Evolutionary conservation across 2,797 vertebrate species (phyloP).

Genomic region (Craterocephalus amniculus): DNA sequence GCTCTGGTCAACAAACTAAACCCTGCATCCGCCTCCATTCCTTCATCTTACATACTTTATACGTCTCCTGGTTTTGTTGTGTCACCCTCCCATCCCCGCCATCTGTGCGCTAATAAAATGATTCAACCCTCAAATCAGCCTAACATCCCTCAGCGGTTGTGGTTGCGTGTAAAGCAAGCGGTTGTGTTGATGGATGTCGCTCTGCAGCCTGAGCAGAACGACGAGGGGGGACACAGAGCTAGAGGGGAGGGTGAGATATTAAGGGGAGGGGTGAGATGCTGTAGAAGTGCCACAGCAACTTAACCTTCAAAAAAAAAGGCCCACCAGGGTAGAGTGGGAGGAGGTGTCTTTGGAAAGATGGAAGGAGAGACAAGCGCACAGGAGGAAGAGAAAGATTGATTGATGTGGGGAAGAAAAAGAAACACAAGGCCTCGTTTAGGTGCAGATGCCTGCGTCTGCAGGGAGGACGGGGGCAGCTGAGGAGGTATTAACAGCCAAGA

Average conservation of each 20-base stretch:
- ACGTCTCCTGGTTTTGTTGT: conserved; percentile 38
- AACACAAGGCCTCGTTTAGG: conserved; percentile 62
- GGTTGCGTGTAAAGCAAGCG: conserved; percentile 27
- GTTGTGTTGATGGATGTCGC: conserved; percentile 39
- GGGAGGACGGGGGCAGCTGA: conserved; percentile 44
- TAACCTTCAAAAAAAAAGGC: conserved; percentile 77
- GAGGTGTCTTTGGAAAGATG: conserved; percentile 44
- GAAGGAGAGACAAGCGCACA: conserved; percentile 13
- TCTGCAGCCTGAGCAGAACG: conserved; percentile 16
- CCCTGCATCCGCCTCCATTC: conserved; percentile 63
- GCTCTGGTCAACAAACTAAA: conserved; percentile 58
- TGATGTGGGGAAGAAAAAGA: conserved; percentile 59
- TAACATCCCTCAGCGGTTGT: conserved; percentile 17
- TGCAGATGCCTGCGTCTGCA: conserved; percentile 57
- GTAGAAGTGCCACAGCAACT: conserved; percentile 73
- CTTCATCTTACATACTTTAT: conserved; percentile 3
- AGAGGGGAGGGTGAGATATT: conserved; percentile 46
- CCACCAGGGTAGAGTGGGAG: conserved; percentile 59
- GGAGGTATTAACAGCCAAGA: conserved; percentile 44
- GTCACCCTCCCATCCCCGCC: conserved; percentile 41
- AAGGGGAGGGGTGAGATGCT: conserved; percentile 24
- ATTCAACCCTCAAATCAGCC: conserved; percentile 65
- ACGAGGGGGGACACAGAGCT: conserved; percentile 21
- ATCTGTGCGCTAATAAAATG: conserved; percentile 54
- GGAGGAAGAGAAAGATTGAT: conserved; percentile 39